These are phyloP conservation scores for Spea bombifrons DNA, from an alignment of 2,113 vertebrate genomes.

Conservation along the genomic window DNA sequence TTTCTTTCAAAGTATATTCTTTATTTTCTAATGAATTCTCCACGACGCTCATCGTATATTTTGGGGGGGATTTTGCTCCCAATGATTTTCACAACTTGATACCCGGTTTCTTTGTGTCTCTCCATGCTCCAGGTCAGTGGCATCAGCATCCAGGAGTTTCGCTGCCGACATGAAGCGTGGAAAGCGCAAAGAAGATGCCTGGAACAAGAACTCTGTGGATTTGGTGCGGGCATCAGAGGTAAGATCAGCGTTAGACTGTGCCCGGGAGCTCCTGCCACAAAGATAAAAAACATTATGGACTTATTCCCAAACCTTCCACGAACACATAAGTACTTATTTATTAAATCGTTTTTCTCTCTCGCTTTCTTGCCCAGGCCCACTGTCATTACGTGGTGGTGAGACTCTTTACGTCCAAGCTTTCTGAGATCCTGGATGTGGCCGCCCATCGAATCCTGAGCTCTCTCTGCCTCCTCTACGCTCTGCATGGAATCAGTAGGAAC, in stretches of 20 bases:
- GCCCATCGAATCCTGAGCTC: conserved; percentile 73
- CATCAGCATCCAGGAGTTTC: conserved; percentile 82
- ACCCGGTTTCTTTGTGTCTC: background rate
- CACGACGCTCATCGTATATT: too few relatives aligned
- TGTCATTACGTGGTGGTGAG: conserved; percentile 93
- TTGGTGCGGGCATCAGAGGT: conserved; percentile 92
- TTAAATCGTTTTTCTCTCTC: too few relatives aligned
- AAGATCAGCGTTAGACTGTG: conserved; percentile 47
- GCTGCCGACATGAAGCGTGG: conserved; percentile 77
- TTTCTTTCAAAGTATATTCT: too few relatives aligned
- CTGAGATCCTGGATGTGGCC: conserved; percentile 68
- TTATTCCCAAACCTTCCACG: too few relatives aligned
- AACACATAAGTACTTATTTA: too few relatives aligned
- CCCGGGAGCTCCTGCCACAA: too few relatives aligned
- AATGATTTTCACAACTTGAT: background rate
- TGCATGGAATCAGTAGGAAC: conserved; percentile 80
- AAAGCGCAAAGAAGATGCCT: conserved; percentile 84
- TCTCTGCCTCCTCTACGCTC: conserved; percentile 81
- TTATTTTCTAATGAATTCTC: too few relatives aligned
- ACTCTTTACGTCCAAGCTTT: conserved; percentile 81
- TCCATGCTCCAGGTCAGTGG: conserved; percentile 73
- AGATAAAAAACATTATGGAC: too few relatives aligned
- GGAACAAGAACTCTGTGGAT: conserved; percentile 90
- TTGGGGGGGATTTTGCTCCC: background rate
- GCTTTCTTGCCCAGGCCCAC: conserved; percentile 73